A percentile compares a stretch with the other conserved stretches of the same genome.
phyloP scores from a whole-genome alignment of 2,888 invertebrate species.

The Ormyrus nitidulus region DNA sequence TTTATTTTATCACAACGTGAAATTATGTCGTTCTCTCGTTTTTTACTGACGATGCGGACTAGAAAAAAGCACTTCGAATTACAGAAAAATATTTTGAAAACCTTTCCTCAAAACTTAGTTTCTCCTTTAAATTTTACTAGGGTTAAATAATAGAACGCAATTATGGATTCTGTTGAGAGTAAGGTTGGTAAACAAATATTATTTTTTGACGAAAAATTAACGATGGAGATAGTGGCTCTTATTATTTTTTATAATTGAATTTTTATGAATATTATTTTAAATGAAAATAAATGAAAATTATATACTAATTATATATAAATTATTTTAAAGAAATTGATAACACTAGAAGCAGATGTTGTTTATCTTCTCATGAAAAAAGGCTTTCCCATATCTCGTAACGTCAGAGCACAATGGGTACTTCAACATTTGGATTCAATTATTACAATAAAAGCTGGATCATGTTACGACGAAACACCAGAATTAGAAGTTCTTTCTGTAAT shows the following conservation, averaged over 20 bases:
- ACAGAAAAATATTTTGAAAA: constrained; percentile 12
- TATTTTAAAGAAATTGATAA: constrained; percentile 66
- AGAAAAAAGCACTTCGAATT: neutral
- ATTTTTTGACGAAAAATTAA: neutral
- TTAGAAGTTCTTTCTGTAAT: constrained; percentile 81
- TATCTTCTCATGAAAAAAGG: constrained; percentile 83
- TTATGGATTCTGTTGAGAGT: constrained; percentile 61
- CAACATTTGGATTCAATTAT: constrained; percentile 81
- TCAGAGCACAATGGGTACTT: constrained; percentile 85
- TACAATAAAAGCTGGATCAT: constrained; percentile 73
- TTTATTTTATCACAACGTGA: neutral
- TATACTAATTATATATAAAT: neutral
- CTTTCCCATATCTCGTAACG: constrained; percentile 84
- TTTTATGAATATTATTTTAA: neutral
- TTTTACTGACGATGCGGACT: neutral
- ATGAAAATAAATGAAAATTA: neutral
- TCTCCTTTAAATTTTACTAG: neutral
- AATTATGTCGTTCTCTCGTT: constrained; percentile 36
- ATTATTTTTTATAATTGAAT: neutral
- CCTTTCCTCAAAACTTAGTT: constrained; percentile 18
- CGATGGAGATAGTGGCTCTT: no score
- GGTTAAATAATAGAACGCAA: constrained; percentile 38
- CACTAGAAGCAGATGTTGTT: constrained; percentile 80
- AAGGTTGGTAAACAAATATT: constrained; percentile 58
- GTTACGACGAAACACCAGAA: constrained; percentile 77